Evolutionary conservation across 2,888 invertebrate species (phyloP).

Genomic region (Tineola bisselliella): DNA sequence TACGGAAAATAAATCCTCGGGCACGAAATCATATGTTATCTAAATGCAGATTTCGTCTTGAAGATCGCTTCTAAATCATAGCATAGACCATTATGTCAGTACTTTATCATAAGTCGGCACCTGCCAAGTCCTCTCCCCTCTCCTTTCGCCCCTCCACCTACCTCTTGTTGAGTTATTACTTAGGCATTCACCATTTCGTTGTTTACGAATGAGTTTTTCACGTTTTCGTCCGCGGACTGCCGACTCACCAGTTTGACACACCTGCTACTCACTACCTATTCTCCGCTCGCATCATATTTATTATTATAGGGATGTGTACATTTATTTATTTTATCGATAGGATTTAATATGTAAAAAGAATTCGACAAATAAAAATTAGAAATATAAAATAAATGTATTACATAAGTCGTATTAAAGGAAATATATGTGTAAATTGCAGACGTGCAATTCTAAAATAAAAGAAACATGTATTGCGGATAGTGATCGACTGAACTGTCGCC

Average conservation of each 20-base stretch:
- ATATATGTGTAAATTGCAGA: too few relatives aligned
- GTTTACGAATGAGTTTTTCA: constrained; percentile 62
- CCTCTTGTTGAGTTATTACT: constrained; percentile 32
- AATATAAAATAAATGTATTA: background rate
- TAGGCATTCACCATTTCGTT: constrained; percentile 43
- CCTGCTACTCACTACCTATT: constrained; percentile 33
- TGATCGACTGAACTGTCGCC: too few relatives aligned
- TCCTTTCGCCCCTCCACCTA: constrained; percentile 9
- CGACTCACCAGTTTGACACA: constrained; percentile 44
- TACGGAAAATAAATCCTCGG: background rate
- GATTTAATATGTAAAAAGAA: background rate
- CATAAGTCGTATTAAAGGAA: too few relatives aligned
- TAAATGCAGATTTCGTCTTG: constrained; percentile 55
- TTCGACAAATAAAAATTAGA: too few relatives aligned
- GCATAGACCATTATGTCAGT: constrained; percentile 52
- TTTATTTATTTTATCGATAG: background rate
- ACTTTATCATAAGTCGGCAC: constrained; percentile 58
- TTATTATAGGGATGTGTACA: background rate
- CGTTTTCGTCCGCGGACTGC: constrained; percentile 34
- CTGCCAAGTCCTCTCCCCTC: constrained; percentile 37
- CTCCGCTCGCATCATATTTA: constrained; percentile 17
- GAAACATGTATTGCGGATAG: too few relatives aligned
- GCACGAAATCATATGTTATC: constrained; percentile 9
- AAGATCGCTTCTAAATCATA: constrained; percentile 62
- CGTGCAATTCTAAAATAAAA: too few relatives aligned